phyloP scores from a whole-genome alignment of 2,113 vertebrate genomes.

The Notiomystis cincta region DNA sequence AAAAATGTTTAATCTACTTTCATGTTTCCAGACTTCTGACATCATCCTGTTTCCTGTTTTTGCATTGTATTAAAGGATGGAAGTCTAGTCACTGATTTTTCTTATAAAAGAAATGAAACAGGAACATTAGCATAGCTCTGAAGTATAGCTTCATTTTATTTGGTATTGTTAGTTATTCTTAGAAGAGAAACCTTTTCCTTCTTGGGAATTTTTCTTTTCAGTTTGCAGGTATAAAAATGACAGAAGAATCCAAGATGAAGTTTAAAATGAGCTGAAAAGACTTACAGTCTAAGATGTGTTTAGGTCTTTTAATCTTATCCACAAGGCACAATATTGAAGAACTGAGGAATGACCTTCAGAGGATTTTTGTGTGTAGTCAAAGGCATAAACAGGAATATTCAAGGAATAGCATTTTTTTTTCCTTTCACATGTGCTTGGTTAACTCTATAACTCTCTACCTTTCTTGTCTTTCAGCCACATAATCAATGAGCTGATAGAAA shows the following conservation, averaged over 20 bases:
- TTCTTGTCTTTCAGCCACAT: slow-evolving; percentile 78
- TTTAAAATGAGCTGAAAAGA: background rate
- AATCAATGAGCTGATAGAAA: slow-evolving; percentile 91
- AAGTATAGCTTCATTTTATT: background rate
- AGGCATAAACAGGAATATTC: background rate
- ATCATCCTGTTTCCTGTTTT: background rate
- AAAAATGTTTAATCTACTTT: background rate
- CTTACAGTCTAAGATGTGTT: background rate
- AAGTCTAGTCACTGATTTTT: background rate
- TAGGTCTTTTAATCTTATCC: background rate
- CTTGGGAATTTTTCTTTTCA: background rate
- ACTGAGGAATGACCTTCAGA: background rate
- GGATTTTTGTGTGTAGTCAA: background rate
- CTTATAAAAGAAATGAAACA: background rate
- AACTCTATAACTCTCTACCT: background rate
- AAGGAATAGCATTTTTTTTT: background rate
- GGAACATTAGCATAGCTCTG: background rate
- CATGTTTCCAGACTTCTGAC: background rate
- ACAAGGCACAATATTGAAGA: background rate
- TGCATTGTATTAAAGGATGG: background rate
- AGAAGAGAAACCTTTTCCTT: background rate
- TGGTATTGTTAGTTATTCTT: background rate
- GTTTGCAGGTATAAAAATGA: background rate
- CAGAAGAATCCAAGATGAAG: background rate
- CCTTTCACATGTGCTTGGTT: background rate